Evolutionary conservation across 2,888 invertebrate species (phyloP).

Genomic region (Drosophila infuscata): DNA sequence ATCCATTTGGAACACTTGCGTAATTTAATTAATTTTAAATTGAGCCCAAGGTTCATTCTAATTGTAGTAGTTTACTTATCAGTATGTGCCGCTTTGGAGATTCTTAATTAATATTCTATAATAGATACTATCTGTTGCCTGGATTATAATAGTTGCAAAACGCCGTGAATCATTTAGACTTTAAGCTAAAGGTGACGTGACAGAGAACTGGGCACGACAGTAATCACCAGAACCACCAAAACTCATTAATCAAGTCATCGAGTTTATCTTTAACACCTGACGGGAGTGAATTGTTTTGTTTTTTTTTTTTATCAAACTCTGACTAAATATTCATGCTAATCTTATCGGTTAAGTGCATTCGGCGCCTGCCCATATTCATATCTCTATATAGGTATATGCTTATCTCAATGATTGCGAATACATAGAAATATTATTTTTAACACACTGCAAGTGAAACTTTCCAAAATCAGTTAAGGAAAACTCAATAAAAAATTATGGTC

Average conservation of each 20-base stretch:
- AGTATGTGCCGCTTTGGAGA: slow-evolving; percentile 1
- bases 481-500: slow-evolving; percentile 7
- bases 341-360: slow-evolving; percentile 60
- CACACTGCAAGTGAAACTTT: slow-evolving; percentile 58
- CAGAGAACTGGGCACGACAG: slow-evolving; percentile 5
- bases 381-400: slow-evolving; percentile 27
- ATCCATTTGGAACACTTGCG: slow-evolving; percentile 1
- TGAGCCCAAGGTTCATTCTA: slow-evolving; percentile 9
- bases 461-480: slow-evolving; percentile 49
- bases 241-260: slow-evolving; percentile 37
- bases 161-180: slow-evolving; percentile 35
- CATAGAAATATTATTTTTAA: slow-evolving; percentile 33
- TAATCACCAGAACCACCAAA: neutral
- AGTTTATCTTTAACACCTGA: slow-evolving; percentile 16
- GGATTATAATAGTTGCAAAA: slow-evolving; percentile 17
- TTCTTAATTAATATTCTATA: slow-evolving; percentile 51
- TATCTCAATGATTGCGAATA: slow-evolving; percentile 32
- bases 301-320: slow-evolving; percentile 22
- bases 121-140: slow-evolving; percentile 35
- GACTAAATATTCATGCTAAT: slow-evolving; percentile 55
- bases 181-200: slow-evolving; percentile 19
- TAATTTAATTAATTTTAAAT: slow-evolving; percentile 58
- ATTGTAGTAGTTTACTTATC: slow-evolving; percentile 15
- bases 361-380: slow-evolving; percentile 41
- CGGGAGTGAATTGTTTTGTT: slow-evolving; percentile 29